These are phyloP conservation scores for Drosophila ohnishii DNA, from an alignment of 1,140 invertebrate genomes.

Conservation along the genomic window DNA sequence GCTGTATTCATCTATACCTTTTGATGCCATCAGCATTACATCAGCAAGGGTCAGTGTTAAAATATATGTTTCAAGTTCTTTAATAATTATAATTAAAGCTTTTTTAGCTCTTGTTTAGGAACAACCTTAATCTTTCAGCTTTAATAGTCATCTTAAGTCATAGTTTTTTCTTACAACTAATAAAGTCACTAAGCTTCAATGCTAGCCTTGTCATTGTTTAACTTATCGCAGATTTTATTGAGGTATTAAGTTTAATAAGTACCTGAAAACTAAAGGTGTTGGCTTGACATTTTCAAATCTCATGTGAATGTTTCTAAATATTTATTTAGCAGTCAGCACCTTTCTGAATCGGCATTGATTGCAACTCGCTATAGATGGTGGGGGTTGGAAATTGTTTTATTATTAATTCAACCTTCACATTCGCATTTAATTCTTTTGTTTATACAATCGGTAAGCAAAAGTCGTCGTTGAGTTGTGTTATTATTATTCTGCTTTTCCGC, in stretches of 20 bases:
- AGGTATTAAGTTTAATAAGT: slow-evolving; percentile 1
- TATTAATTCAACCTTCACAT: slow-evolving; percentile 34
- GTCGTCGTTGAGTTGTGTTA: slow-evolving; percentile 9
- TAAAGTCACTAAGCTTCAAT: neutral
- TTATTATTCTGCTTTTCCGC: slow-evolving; percentile 26
- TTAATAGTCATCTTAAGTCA: neutral
- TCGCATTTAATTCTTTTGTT: slow-evolving; percentile 41
- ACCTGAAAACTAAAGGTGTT: too few relatives aligned
- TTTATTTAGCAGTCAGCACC: slow-evolving; percentile 13
- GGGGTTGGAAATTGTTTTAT: slow-evolving; percentile 17
- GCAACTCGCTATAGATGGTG: slow-evolving; percentile 5
- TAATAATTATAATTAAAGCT: neutral
- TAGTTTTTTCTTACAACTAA: neutral
- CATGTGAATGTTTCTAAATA: slow-evolving; percentile 16
- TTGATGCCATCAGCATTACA: neutral
- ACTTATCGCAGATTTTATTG: slow-evolving; percentile 1
- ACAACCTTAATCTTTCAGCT: neutral
- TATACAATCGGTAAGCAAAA: slow-evolving; percentile 21
- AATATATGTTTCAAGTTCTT: too few relatives aligned
- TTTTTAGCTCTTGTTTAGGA: neutral
- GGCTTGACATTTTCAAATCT: neutral
- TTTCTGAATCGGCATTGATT: slow-evolving; percentile 20
- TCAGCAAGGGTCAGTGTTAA: neutral
- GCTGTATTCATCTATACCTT: neutral
- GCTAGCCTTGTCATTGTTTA: slow-evolving; percentile 1